Percentiles rank a stretch among this genome's conserved stretches.
These are phyloP conservation scores for Martes flavigula DNA, from an alignment of 2,797 vertebrate species.

Conservation along the genomic window DNA sequence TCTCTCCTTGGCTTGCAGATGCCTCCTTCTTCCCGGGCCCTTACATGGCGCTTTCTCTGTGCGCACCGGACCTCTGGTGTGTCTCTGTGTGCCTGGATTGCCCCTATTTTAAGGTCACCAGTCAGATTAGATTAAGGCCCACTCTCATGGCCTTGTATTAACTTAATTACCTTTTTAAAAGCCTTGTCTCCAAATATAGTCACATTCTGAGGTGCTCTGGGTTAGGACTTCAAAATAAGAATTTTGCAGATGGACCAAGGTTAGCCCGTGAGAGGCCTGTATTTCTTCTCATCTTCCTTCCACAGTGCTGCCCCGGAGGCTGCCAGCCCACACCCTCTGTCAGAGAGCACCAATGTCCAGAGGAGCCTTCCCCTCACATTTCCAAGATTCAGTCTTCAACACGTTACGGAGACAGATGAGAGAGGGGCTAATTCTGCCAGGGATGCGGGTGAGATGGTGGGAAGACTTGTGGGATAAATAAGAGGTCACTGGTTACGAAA, in stretches of 20 bases:
- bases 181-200: background rate
- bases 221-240: background rate
- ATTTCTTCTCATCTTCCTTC: background rate
- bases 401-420: background rate
- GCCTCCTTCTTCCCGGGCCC: background rate
- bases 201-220: background rate
- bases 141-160: background rate
- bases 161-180: background rate
- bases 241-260: background rate
- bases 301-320: background rate
- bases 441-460: background rate
- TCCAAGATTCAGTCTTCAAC: background rate
- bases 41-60: background rate
- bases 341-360: background rate
- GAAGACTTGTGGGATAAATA: background rate
- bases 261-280: background rate
- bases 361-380: background rate
- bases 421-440: background rate
- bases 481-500: background rate
- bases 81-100: background rate
- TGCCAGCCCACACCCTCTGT: background rate
- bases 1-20: background rate
- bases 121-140: background rate
- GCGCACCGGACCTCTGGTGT: background rate
- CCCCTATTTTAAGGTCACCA: background rate